Base-by-base conservation (phyloP, 2,888 invertebrate genomes). In the Cantharis rustica region DNA sequence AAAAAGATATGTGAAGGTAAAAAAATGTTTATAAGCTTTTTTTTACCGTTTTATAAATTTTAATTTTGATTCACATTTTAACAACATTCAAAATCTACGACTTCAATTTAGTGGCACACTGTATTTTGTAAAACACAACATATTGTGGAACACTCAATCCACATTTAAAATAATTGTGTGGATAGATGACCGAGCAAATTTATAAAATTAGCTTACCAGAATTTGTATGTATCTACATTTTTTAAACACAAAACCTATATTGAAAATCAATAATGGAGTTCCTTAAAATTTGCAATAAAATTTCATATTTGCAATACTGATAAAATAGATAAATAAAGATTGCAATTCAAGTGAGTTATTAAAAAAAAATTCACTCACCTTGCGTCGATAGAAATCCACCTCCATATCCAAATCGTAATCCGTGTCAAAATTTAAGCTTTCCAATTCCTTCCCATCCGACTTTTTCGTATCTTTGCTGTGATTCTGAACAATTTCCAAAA, bases 311-410 rank as follows among this genome's bases (percentile, higher is more conserved):
- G 47, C 2, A 5, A n/a, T 47, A n/a, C n/a, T n/a, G 47, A 47
- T 47, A 47, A 47, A 1, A 31, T 5, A 47, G 47, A 47, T 47
- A 47, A 47, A 1, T 47, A 5, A n/a, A 47, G 47, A 47, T 47
- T 47, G n/a, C 47, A n/a, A 47, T 47, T 47, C 47, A 47, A 47
- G 47, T 47, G 47, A 7, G 1, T 1, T n/a, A 5, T n/a, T n/a
- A 7, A n/a, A 47, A 47, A 26, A 47, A 47, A 47, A 47, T n/a
- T 26, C 69, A 63, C 16, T 73, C 76, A 77, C 72, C 77, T 15
- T 75, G 73, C 23, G 66, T 68, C 16, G 31, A 26, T 13, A 16
- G 16, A 7, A 70, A 47, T 61, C 69, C 75, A 9, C 71, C 80
- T 47, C 47, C 47, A 47, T 47, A 47, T 47, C 47, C 47, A 47